A percentile compares a stretch with the other conserved stretches of the same genome.
These are phyloP conservation scores for Leucoraja erinaceus DNA, from an alignment of 2,113 vertebrate species.

Conservation along the genomic window DNA sequence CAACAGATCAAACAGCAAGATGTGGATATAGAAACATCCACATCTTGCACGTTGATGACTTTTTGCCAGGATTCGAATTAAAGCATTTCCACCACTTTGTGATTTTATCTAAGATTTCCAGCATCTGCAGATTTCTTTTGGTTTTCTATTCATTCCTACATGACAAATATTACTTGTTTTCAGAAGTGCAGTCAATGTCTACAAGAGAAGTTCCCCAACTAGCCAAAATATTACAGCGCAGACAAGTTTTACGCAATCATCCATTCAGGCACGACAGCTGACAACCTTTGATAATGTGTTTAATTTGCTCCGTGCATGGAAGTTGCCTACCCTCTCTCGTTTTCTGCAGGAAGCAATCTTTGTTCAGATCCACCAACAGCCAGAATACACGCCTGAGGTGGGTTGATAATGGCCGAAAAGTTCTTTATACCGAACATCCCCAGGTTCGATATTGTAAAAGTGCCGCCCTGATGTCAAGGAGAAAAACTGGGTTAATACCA, in stretches of 20 bases:
- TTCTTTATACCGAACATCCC: slow-evolving; percentile 99
- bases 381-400: slow-evolving; percentile 92
- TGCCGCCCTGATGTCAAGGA: slow-evolving; percentile 71
- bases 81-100: too few species aligned
- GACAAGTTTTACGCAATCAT: background rate
- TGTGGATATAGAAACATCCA: too few species aligned
- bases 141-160: background rate
- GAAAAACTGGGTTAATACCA: slow-evolving; percentile 21
- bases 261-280: too few species aligned
- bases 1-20: too few species aligned
- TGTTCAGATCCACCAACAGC: slow-evolving; percentile 86
- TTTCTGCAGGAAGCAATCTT: slow-evolving; percentile 81
- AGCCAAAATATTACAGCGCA: background rate
- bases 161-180: background rate
- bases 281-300: background rate
- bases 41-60: too few species aligned
- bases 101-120: too few species aligned
- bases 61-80: too few species aligned
- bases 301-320: background rate
- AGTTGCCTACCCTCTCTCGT: slow-evolving; percentile 80
- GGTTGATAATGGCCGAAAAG: slow-evolving; percentile 97
- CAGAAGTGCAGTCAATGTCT: background rate
- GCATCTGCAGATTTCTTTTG: too few species aligned
- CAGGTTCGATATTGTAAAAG: slow-evolving; percentile 95
- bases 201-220: background rate